Evolutionary conservation across 1,140 invertebrate species (phyloP).

Genomic region (Metopolophium dirhodum): DNA sequence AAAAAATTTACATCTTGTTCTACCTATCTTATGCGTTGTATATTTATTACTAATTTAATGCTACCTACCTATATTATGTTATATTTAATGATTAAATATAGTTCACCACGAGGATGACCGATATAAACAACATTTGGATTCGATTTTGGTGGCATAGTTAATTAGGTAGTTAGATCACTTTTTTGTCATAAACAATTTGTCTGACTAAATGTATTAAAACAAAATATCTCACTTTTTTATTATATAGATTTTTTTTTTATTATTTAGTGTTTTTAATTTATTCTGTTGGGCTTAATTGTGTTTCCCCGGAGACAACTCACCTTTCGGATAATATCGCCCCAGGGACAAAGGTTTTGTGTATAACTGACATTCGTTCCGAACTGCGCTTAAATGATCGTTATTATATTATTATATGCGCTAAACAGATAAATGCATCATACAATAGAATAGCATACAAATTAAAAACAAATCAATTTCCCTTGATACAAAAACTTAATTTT

Average conservation of each 20-base stretch:
- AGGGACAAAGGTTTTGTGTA: conserved; percentile 23
- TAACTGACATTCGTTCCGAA: conserved; percentile 3
- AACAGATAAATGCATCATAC: neutral
- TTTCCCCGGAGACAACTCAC: neutral
- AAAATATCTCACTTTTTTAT: conserved; percentile 19
- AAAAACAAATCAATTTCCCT: neutral
- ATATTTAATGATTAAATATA: neutral
- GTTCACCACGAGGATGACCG: neutral
- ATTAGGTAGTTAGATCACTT: neutral
- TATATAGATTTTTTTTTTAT: conserved; percentile 17
- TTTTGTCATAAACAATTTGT: neutral
- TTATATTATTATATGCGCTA: neutral
- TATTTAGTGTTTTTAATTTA: conserved; percentile 37
- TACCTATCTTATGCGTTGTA: neutral
- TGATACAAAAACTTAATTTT: neutral
- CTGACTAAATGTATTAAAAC: neutral
- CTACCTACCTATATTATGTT: too few relatives aligned
- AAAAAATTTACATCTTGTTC: neutral
- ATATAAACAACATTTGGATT: neutral
- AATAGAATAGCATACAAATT: neutral
- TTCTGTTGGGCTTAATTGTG: neutral
- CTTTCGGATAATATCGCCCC: conserved; percentile 38
- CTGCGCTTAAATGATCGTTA: neutral
- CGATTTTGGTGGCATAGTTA: neutral
- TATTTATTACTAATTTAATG: neutral